Percentiles rank a stretch among this genome's conserved stretches.
phyloP scores from a whole-genome alignment of 2,888 invertebrate genomes.

The Prostheceraeus crozeri region DNA sequence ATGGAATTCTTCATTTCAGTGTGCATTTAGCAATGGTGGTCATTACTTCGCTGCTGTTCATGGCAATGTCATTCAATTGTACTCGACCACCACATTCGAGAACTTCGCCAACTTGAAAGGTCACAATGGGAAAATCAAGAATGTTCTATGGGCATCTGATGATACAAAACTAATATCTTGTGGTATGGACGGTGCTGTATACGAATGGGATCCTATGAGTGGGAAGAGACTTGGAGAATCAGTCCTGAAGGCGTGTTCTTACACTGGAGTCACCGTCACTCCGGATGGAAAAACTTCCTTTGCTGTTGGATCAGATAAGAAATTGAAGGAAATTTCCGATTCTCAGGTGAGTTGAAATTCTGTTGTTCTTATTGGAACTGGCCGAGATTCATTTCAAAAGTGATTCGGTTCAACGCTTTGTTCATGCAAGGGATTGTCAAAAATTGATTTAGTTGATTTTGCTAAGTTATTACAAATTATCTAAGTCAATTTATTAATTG shows the following conservation, averaged over 20 bases:
- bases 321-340: constrained; percentile 61
- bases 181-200: constrained; percentile 79
- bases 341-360: no score
- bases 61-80: constrained; percentile 75
- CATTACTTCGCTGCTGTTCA: constrained; percentile 83
- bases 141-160: constrained; percentile 67
- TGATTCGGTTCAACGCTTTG: no score
- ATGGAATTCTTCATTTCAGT: constrained; percentile 57
- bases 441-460: no score
- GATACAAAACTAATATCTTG: constrained; percentile 75
- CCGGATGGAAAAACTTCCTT: constrained; percentile 65
- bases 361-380: no score
- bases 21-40: constrained; percentile 74
- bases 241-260: constrained; percentile 71
- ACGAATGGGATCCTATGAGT: constrained; percentile 72
- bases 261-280: constrained; percentile 63
- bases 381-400: no score
- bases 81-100: constrained; percentile 72
- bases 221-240: constrained; percentile 68
- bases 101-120: constrained; percentile 69
- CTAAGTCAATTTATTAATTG: no score
- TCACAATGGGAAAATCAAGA: constrained; percentile 58
- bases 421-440: no score
- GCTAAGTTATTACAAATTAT: no score
- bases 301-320: constrained; percentile 67